phyloP scores from a whole-genome alignment of 2,888 invertebrate genomes.

The Drosophila rellima region DNA sequence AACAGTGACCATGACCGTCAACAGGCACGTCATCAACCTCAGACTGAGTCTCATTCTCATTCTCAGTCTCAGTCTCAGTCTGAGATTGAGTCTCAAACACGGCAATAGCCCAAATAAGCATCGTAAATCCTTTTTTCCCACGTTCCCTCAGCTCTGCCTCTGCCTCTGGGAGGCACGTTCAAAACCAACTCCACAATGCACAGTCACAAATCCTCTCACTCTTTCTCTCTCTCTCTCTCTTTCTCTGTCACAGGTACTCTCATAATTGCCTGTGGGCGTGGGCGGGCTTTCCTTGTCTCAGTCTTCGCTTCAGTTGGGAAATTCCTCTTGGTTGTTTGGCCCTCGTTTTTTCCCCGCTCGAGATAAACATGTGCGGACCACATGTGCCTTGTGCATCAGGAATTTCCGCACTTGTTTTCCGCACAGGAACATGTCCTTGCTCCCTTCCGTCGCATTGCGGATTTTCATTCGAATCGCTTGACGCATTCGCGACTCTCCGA shows the following conservation, averaged over 20 bases:
- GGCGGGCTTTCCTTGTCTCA: constrained; percentile 41
- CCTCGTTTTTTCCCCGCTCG: constrained; percentile 30
- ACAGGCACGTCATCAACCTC: constrained; percentile 64
- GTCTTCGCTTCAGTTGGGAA: constrained; percentile 43
- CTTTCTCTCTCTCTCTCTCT: background rate
- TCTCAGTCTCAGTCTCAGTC: background rate
- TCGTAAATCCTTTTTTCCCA: constrained; percentile 81
- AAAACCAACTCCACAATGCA: constrained; percentile 35
- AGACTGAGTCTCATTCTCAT: background rate
- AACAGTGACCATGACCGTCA: constrained; percentile 57
- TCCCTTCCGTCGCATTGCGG: constrained; percentile 50
- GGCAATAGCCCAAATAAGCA: constrained; percentile 30
- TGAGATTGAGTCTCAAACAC: background rate
- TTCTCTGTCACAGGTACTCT: constrained; percentile 40
- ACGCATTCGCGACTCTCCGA: constrained; percentile 30
- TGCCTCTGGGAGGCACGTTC: constrained; percentile 55
- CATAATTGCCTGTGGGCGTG: constrained; percentile 46
- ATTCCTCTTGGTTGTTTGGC: constrained; percentile 51
- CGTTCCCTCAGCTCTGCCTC: constrained; percentile 56
- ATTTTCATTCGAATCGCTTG: constrained; percentile 59
- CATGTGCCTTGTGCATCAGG: constrained; percentile 62
- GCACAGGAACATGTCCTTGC: constrained; percentile 54
- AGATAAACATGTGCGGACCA: constrained; percentile 71
- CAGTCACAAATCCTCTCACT: background rate
- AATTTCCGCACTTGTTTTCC: constrained; percentile 72